A percentile compares a stretch with the other conserved stretches of the same genome.
These are phyloP conservation scores for Gerris buenoi DNA, from an alignment of 1,140 invertebrate genomes.

Conservation along the genomic window DNA sequence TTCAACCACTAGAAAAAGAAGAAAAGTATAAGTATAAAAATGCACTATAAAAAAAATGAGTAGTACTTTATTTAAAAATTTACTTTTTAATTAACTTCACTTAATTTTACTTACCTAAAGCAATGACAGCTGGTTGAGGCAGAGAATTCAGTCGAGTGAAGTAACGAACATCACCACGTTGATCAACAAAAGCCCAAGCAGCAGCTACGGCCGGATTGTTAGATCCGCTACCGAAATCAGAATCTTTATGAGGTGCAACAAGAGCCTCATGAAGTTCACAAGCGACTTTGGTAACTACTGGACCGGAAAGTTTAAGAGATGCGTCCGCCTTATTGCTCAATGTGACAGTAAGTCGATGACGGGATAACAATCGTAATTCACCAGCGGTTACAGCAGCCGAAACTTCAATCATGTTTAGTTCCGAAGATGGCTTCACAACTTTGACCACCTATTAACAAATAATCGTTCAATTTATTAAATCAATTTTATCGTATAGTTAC, in stretches of 20 bases:
- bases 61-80: background rate
- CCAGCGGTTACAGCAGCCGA: conserved; percentile 50
- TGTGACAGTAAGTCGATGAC: conserved; percentile 49
- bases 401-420: conserved; percentile 56
- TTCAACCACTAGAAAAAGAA: conserved; percentile 15
- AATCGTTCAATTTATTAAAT: background rate
- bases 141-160: conserved; percentile 44
- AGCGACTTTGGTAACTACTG: conserved; percentile 48
- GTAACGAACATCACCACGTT: conserved; percentile 54
- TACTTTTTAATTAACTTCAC: background rate
- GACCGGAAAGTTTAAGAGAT: conserved; percentile 36
- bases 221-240: conserved; percentile 23
- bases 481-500: background rate
- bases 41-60: no score
- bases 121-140: conserved; percentile 30
- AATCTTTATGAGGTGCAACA: conserved; percentile 41
- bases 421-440: conserved; percentile 52
- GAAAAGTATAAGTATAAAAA: background rate
- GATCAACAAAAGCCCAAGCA: conserved; percentile 64
- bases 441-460: conserved; percentile 16
- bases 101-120: conserved; percentile 13
- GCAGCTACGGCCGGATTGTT: conserved; percentile 28
- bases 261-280: conserved; percentile 69
- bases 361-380: conserved; percentile 50
- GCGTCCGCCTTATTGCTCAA: conserved; percentile 30